These are phyloP conservation scores for Tapirus indicus DNA, from an alignment of 2,797 vertebrate genomes.

Conservation along the genomic window DNA sequence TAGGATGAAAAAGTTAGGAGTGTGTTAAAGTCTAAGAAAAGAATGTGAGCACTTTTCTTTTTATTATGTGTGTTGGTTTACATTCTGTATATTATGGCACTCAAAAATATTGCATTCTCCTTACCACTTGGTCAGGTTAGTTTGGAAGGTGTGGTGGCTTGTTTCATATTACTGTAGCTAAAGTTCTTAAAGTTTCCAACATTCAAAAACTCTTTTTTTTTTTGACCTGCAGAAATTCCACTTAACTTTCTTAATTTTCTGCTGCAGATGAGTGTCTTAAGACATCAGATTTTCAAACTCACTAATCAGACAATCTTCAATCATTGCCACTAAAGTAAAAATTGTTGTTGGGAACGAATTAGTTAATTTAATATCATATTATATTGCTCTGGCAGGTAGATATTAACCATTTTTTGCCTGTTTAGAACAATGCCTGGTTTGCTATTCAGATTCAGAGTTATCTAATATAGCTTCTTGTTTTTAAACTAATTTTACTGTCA, in stretches of 20 bases:
- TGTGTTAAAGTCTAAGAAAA: constrained; percentile 21
- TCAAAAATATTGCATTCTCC: not conserved
- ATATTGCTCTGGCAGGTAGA: not conserved
- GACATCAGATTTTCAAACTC: constrained; percentile 10
- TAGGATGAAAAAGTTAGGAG: not conserved
- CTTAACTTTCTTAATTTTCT: constrained; percentile 40
- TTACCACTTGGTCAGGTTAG: constrained; percentile 23
- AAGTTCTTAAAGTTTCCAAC: constrained; percentile 32
- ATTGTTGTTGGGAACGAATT: constrained; percentile 3
- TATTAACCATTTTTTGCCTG: not conserved
- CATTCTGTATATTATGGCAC: not conserved
- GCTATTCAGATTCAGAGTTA: not conserved
- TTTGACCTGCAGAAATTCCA: not conserved
- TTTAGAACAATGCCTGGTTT: constrained; percentile 25
- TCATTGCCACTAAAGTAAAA: constrained; percentile 22
- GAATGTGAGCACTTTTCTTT: not conserved
- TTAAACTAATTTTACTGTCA: not conserved
- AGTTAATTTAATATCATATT: not conserved
- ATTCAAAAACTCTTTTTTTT: not conserved
- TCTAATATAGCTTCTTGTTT: not conserved
- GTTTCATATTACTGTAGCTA: not conserved
- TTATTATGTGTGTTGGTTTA: not conserved
- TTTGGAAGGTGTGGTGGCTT: not conserved
- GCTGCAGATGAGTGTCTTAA: constrained; percentile 31
- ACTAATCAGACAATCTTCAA: not conserved